These are phyloP conservation scores for Gallinago solitaria DNA, from an alignment of 2,797 vertebrate species.

Conservation along the genomic window DNA sequence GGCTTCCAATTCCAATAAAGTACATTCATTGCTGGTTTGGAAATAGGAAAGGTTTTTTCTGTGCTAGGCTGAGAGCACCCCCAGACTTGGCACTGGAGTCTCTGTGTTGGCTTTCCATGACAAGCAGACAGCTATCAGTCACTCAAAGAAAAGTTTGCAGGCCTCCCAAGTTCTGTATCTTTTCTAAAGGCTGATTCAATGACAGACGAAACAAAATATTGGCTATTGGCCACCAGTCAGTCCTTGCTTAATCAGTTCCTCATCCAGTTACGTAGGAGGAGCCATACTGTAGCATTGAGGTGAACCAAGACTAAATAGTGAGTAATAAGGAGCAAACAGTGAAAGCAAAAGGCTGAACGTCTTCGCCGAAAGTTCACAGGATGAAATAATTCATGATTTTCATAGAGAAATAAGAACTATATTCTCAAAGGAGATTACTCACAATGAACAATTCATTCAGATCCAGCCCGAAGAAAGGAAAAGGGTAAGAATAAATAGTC, in stretches of 20 bases:
- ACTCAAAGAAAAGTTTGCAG: neutral
- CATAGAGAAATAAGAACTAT: neutral
- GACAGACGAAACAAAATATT: neutral
- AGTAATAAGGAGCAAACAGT: neutral
- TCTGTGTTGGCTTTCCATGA: neutral
- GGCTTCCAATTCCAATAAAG: neutral
- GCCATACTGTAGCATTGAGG: fast-evolving
- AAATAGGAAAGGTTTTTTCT: neutral
- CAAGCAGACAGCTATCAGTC: neutral
- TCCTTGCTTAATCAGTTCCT: neutral
- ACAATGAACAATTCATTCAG: conserved; percentile 25
- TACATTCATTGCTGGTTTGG: neutral
- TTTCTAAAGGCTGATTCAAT: neutral
- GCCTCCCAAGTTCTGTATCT: neutral
- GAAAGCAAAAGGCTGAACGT: neutral
- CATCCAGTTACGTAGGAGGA: neutral
- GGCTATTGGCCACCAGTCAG: neutral
- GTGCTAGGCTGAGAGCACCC: neutral
- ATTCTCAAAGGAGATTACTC: conserved; percentile 50
- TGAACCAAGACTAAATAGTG: neutral
- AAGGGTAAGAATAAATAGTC: conserved; percentile 46
- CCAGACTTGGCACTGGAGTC: neutral
- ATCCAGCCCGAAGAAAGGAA: conserved; percentile 27
- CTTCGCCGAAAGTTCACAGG: conserved; percentile 8
- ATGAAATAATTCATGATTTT: conserved; percentile 49